These are phyloP conservation scores for Balaeniceps rex DNA, from an alignment of 2,113 vertebrate species.

Conservation along the genomic window DNA sequence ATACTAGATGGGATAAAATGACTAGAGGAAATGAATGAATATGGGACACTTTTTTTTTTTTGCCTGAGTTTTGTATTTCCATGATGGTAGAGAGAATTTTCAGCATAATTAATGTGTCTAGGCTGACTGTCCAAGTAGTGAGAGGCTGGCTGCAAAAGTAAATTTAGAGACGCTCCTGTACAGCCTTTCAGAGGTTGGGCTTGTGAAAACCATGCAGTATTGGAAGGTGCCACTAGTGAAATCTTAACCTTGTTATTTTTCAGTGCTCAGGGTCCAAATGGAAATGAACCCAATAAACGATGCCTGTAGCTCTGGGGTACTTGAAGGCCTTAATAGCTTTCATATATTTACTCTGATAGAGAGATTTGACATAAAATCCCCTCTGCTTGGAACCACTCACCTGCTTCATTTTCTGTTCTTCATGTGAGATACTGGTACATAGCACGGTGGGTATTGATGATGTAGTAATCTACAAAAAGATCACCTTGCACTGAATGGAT, in stretches of 20 bases:
- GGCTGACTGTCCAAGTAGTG: background rate
- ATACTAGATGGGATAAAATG: background rate
- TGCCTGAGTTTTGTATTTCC: background rate
- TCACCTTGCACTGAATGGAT: background rate
- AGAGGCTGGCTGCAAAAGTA: background rate
- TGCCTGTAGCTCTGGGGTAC: background rate
- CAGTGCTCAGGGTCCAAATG: background rate
- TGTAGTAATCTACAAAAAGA: background rate
- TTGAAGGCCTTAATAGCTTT: background rate
- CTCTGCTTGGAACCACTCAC: background rate
- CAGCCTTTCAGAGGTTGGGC: background rate
- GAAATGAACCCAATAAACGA: background rate
- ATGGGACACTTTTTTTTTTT: background rate
- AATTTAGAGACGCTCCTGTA: background rate
- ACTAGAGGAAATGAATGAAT: background rate
- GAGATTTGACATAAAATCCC: background rate
- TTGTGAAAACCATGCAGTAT: background rate
- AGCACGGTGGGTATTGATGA: background rate
- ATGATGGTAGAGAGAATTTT: background rate
- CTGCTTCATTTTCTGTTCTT: background rate
- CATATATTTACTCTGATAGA: background rate
- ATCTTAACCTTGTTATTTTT: background rate
- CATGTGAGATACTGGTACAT: background rate
- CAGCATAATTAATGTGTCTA: background rate
- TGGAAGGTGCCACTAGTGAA: background rate